Evolutionary conservation across 2,113 vertebrate species (phyloP).

Genomic region (western clawed frog (Xenopus tropicalis)): DNA sequence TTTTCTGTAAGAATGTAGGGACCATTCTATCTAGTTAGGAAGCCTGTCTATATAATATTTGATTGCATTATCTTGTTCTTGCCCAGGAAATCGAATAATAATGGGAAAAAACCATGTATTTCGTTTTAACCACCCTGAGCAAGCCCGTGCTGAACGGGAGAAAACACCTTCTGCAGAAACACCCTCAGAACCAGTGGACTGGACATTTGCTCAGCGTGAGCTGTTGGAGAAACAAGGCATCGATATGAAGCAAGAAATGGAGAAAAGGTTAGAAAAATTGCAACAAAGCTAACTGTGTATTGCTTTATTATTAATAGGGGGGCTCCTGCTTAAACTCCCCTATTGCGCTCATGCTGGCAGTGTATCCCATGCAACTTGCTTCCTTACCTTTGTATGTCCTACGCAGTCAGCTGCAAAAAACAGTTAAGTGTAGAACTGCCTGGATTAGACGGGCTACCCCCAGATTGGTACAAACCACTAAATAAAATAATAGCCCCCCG

Average conservation of each 20-base stretch:
- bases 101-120: conserved; percentile 99
- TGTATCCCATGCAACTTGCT: too few relatives aligned
- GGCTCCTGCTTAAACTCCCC: too few relatives aligned
- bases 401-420: too few relatives aligned
- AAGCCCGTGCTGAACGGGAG: conserved; percentile 92
- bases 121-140: conserved; percentile 96
- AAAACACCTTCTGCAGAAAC: conserved; percentile 95
- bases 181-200: conserved; percentile 96
- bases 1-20: too few relatives aligned
- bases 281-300: conserved; percentile 21
- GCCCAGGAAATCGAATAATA: conserved; percentile 93
- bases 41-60: neutral
- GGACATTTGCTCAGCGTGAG: conserved; percentile 97
- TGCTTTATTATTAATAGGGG: too few relatives aligned
- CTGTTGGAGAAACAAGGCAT: conserved; percentile 97
- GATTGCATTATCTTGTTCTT: neutral
- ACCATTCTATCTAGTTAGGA: neutral
- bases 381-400: too few relatives aligned
- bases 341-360: too few relatives aligned
- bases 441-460: too few relatives aligned
- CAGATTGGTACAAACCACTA: too few relatives aligned
- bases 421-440: too few relatives aligned
- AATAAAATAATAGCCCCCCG: too few relatives aligned
- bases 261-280: conserved; percentile 77
- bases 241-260: conserved; percentile 99